Base-by-base conservation (phyloP, 2,113 vertebrate genomes). In the Gyps fulvus region DNA sequence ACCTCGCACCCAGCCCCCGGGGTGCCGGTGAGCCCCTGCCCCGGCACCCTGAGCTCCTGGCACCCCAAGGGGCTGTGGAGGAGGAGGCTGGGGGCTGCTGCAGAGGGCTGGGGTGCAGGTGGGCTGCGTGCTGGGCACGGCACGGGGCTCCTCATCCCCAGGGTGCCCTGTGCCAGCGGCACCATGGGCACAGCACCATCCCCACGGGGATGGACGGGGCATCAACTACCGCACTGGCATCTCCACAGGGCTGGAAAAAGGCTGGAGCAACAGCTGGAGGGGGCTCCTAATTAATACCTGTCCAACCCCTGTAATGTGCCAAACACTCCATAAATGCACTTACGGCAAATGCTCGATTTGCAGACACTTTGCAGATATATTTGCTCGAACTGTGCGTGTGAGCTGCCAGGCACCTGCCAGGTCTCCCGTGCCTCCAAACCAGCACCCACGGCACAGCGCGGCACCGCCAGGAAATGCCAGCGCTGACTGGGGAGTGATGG, bases 81-180 rank as follows among this genome's bases (percentile, higher is more conserved):
- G 54, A 76, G 29, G 32, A 3, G 11, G n/a, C 23, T 36, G 19
- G 40, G n/a, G 26, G 73, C 17, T 72, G 40, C 54, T 42, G 79
- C 61, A 52, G 36, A 50, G 19, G 21, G 38, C 45, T 52, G 55
- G 36, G 15, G 8, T 3, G 36, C 2, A 10, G 38, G 45, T 2
- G 7, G 43, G n/a, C 80, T 6, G 4, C 0, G 3, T 22, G 49
- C 43, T 0, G 1, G 13, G 67, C 38, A 42, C 0, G 0, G 76
- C 47, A 54, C 0, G 0, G 31, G 21, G 63, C 15, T 77, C 59
- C 69, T 70, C 31, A 32, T 21, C 16, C 25, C 16, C 65, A 10
- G 23, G 19, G 58, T 16, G 26, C 57, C 38, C 61, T 38, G 29
- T 38, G 65, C 10, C 9, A 12, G 40, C 6, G 5, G 70, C 31